phyloP scores from a whole-genome alignment of 1,140 invertebrate genomes.

The Rhyzopertha dominica region DNA sequence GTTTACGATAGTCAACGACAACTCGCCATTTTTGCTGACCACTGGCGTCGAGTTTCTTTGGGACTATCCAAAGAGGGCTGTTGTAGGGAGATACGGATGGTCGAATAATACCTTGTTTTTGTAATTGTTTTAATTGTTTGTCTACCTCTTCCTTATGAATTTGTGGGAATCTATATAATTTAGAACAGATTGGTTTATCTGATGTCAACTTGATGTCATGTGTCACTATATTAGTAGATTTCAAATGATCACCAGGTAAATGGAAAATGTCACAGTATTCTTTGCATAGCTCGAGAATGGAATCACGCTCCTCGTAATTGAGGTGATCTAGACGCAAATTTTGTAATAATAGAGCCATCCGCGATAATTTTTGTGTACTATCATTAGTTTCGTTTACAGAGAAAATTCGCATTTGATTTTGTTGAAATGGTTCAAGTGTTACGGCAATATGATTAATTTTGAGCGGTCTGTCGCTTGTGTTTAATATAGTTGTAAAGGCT shows the following conservation, averaged over 20 bases:
- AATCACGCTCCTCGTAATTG: constrained; percentile 27
- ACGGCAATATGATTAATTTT: too few species aligned
- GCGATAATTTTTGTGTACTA: too few species aligned
- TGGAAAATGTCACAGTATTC: constrained; percentile 29
- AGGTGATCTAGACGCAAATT: constrained; percentile 24
- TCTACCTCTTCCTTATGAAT: constrained; percentile 43
- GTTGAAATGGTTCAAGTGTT: too few species aligned
- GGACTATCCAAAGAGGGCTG: constrained; percentile 18
- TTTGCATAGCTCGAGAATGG: too few species aligned
- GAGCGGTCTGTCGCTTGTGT: too few species aligned
- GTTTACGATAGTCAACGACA: constrained; percentile 39
- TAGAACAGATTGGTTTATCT: constrained; percentile 29
- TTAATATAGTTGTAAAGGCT: constrained; percentile 20
- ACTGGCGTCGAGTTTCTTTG: constrained; percentile 30
- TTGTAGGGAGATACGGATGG: not conserved
- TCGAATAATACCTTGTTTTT: constrained; percentile 4
- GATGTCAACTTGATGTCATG: constrained; percentile 32
- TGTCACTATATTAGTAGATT: constrained; percentile 17
- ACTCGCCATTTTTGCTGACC: constrained; percentile 37
- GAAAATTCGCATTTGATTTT: too few species aligned
- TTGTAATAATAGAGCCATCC: too few species aligned
- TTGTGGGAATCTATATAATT: constrained; percentile 40
- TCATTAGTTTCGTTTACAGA: too few species aligned
- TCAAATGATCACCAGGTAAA: constrained; percentile 23
- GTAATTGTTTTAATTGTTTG: constrained; percentile 41